Conservation (phyloP, 2,888 invertebrate species). For the Drosophila atripex region DNA sequence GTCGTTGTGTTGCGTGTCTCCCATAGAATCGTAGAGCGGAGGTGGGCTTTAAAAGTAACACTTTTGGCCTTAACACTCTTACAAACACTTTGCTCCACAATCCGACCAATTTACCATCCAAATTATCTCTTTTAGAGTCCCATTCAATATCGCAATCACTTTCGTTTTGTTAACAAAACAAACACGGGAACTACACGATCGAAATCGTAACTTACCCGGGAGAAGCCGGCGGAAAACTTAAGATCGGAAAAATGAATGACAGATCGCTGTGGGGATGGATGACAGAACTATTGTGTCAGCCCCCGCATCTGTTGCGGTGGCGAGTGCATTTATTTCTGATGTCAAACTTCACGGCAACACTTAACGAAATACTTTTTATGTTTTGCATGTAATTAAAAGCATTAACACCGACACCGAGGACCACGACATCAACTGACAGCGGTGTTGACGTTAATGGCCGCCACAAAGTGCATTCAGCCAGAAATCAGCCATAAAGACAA, state of each 20-base stretch:
- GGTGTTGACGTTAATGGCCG: constrained; percentile 70
- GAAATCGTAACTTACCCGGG: constrained; percentile 17
- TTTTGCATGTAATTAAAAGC: constrained; percentile 67
- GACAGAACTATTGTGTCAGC: constrained; percentile 31
- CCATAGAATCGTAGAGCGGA: constrained; percentile 10
- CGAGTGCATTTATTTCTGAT: constrained; percentile 62
- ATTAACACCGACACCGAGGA: constrained; percentile 51
- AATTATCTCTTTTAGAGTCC: constrained; percentile 11
- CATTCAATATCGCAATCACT: constrained; percentile 10
- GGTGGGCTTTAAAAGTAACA: constrained; percentile 41
- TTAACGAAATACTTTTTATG: constrained; percentile 63
- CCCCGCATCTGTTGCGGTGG: constrained; percentile 38
- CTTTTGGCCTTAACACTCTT: background rate
- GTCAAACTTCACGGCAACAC: constrained; percentile 76
- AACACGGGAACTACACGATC: background rate
- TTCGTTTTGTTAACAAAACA: constrained; percentile 30
- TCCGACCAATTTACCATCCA: background rate
- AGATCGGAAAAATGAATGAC: constrained; percentile 5
- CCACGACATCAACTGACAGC: constrained; percentile 44
- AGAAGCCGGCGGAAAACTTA: constrained; percentile 13
- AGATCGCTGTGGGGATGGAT: constrained; percentile 2
- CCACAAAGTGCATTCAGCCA: constrained; percentile 61
- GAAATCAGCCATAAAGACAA: constrained; percentile 32
- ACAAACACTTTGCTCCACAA: background rate
- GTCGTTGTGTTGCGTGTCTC: background rate